Base-by-base conservation (phyloP, 2,888 invertebrate species). In the Zhuqinia jingwanae region DNA sequence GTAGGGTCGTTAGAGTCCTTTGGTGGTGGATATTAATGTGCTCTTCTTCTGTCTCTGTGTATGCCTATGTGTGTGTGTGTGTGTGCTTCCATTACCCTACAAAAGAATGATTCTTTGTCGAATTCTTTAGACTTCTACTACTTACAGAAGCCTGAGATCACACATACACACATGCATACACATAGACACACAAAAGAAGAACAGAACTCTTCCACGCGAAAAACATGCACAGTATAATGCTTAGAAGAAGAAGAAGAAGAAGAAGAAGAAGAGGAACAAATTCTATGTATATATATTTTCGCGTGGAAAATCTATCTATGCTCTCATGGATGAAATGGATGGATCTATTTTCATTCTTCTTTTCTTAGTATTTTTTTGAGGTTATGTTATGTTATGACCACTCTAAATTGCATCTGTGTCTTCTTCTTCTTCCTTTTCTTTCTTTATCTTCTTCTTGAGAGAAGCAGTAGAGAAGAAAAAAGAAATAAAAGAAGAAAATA, bases 351-450 rank as follows among this genome's bases (percentile, higher is more conserved):
- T 53, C 68, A 76, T 76, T 76, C 79, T 36, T 53, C 50, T 65
- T 79, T 76, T 76, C 79, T 36, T 53, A 68, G 79, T 79, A n/a
- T n/a, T n/a, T 70, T 81, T 77, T 70, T 70, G 17, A 8, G 47
- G 73, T 68, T 17, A 42, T 68, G 73, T 82, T 82, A 82, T 75
- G 82, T 82, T 84, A 77, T 84, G 83, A 65, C 83, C 76, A 84
- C 77, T 84, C 76, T 84, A 77, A 84, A 84, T 84, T 84, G 83
- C 83, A 76, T 82, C 82, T 82, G 82, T 60, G 82, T 77, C 65
- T 84, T 84, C 11, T n/a, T 75, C 73, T 11, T 70, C 6, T 13
- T 68, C 13, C 2, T 53, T 15, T 15, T 45, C 45, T 15, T 73
- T 53, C 73, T 75, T 17, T 20, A 11, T 15, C 36, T 27, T 50